Evolutionary conservation across 2,888 invertebrate genomes (phyloP), one percentile per base, ranked within the genome.

Genomic region (Galerucella nymphaeae): DNA sequence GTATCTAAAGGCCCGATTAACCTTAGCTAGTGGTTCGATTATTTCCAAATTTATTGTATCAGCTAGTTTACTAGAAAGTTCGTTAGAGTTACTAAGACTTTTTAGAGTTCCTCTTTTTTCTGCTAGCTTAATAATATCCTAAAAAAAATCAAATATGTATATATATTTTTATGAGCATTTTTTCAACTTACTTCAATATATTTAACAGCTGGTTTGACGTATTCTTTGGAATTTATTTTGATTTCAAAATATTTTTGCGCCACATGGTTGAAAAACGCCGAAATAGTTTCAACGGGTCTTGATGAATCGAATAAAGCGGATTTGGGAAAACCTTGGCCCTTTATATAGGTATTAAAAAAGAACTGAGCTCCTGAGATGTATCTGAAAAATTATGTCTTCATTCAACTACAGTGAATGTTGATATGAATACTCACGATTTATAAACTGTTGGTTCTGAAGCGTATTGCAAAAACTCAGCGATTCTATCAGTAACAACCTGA

Each of bases 31-130:
- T 0, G 95, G 95, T 83, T 94, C 94, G 66, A 95, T 93, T 72
- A 95, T 90, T 86, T 95, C 95, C 82, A 94, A 87, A 85, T 95
- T 95, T 65, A 96, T 89, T 1, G 93, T 92, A 83, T 95, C 93
- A 0, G 94, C 93, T 74, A 96, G 85, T 80, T 92, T 91, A 84
- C 93, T 92, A 13, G 93, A 93, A 10, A 95, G 86, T 71, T 93
- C 92, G 80, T 90, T 90, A 80, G 93, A 90, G 83, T 93, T 93
- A 77, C 88, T 18, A 90, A 89, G 82, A 93, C 87, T 64, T 38
- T 71, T 72, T 13, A 77, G 38, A 13, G 91, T 88, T 11, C 93
- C 92, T 66, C 91, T 91, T 30, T 91, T 87, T 78, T 94, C 91
- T 0, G 93, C 93, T 84, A 94, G 87, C 83, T 89, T 90, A 4